phyloP scores from a whole-genome alignment of 2,113 vertebrate genomes.

The Fulica atra region DNA sequence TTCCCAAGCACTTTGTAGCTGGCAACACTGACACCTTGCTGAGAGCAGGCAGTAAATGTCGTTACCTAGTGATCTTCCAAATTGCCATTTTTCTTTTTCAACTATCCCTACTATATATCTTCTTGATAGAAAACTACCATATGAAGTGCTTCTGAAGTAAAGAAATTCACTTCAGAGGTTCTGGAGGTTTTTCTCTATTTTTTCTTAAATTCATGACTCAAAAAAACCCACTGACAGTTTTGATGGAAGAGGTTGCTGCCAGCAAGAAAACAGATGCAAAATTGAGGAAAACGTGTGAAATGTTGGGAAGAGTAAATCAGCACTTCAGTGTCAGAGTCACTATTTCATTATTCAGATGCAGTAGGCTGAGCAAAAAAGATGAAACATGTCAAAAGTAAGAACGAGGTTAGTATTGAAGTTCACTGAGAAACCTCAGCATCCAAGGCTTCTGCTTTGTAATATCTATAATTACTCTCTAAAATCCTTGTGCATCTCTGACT shows the following conservation, averaged over 20 bases:
- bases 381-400: conserved; percentile 53
- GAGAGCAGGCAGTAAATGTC: neutral
- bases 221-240: conserved; percentile 38
- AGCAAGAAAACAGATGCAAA: conserved; percentile 68
- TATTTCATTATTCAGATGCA: conserved; percentile 67
- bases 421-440: neutral
- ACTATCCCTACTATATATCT: neutral
- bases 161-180: conserved; percentile 35
- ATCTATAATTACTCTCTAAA: conserved; percentile 34
- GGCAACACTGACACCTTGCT: neutral
- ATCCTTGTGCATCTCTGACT: conserved; percentile 1
- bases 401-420: conserved; percentile 12
- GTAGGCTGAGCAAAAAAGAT: conserved; percentile 52
- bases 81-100: conserved; percentile 23
- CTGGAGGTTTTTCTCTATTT: neutral
- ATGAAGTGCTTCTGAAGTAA: conserved; percentile 44
- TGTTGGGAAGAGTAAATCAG: conserved; percentile 59
- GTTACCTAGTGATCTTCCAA: neutral
- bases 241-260: conserved; percentile 61
- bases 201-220: neutral
- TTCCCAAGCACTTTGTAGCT: neutral
- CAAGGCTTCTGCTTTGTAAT: conserved; percentile 22
- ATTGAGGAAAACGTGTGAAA: conserved; percentile 54
- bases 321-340: conserved; percentile 19
- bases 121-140: conserved; percentile 15